Evolutionary conservation across 2,797 vertebrate genomes (phyloP).

Genomic region (Pyrrhura leucotis): DNA sequence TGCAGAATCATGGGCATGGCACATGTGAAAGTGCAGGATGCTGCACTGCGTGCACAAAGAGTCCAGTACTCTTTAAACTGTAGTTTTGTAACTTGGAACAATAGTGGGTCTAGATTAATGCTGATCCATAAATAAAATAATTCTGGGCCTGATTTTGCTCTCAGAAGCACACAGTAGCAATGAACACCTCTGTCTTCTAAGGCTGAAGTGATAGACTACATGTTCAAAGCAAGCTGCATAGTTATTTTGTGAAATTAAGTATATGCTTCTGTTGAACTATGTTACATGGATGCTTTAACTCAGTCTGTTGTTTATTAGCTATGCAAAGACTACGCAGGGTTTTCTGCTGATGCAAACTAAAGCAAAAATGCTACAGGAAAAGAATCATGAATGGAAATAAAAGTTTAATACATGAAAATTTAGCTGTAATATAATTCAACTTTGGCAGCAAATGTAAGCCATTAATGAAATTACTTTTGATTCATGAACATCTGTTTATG

Average conservation of each 20-base stretch:
- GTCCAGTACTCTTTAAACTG: background rate
- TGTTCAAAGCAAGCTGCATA: background rate
- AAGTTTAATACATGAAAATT: background rate
- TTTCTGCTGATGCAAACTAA: constrained; percentile 36
- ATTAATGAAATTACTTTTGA: background rate
- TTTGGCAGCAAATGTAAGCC: background rate
- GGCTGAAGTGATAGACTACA: background rate
- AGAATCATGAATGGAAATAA: background rate
- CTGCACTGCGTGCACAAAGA: fast-evolving
- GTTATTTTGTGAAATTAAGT: background rate
- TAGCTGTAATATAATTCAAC: constrained; percentile 14
- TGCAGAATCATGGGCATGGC: background rate
- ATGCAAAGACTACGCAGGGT: background rate
- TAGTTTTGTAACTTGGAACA: background rate
- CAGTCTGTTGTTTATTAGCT: background rate
- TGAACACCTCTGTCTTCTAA: background rate
- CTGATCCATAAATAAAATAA: background rate
- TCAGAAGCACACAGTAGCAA: background rate
- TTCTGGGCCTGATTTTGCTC: background rate
- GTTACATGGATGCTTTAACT: background rate
- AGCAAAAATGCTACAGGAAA: constrained; percentile 5
- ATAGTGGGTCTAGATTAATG: background rate
- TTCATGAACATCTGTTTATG: background rate
- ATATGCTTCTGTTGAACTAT: background rate
- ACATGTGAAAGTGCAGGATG: fast-evolving